Evolutionary conservation across 2,797 vertebrate genomes (phyloP), one percentile per base, ranked within the genome.

Genomic region (Falco novaeseelandiae): DNA sequence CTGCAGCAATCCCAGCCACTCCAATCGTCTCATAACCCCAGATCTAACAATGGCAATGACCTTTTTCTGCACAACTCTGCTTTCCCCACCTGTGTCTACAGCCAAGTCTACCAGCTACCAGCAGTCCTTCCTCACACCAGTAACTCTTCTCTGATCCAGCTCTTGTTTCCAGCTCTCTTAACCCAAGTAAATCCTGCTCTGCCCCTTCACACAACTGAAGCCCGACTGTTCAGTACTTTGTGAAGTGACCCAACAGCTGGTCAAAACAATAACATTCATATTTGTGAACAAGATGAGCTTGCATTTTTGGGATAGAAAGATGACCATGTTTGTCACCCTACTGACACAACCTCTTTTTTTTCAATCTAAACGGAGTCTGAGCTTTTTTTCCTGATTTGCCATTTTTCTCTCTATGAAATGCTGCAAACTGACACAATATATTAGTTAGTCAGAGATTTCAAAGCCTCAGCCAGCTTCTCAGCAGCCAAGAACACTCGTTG

Each of bases 401-500:
- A 71, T 94, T 90, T 88, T 90, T 80, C 83, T 92, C 57, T 11
- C 62, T 32, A 14, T 36, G 63, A 83, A 88, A 63, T 12, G 62
- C 67, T 6, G 1, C 89, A 34, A 63, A 49, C 58, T 92, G 87
- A 94, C 89, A 79, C 44, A 13, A 46, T n/a, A 7, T 26, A 63
- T 92, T 71, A 90, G 83, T 79, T 76, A 79, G 83, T 90, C 40
- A 0, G 34, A 71, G 91, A 10, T 52, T 88, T 88, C 87, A 36
- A 85, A 90, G 63, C 44, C 65, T 93, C 69, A 36, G 69, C 73
- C 59, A 36, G 49, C 62, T 79, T 48, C 86, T 87, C 66, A 85
- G 69, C 62, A 88, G 87, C 71, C 76, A 76, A 76, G 67, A 90
- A 89, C 46, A 67, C 72, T 95, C 88, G 83, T 80, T 85, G 94